Percentiles rank a stretch among this genome's conserved stretches.
These are phyloP conservation scores for Orthochromis malagaraziensis DNA, from an alignment of 2,113 vertebrate species.

Conservation along the genomic window DNA sequence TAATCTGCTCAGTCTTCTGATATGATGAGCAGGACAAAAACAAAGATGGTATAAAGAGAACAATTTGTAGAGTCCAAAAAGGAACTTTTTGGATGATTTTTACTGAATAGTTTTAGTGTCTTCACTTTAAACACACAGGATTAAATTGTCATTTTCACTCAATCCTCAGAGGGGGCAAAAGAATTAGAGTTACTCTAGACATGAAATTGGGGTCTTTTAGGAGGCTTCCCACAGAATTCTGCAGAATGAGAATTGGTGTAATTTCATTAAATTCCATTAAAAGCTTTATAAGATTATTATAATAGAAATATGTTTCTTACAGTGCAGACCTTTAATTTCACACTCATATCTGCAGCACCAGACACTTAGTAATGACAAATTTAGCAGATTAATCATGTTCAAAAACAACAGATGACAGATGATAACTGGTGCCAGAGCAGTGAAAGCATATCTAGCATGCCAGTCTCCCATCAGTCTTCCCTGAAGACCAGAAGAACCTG, in stretches of 20 bases:
- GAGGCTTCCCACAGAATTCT: neutral
- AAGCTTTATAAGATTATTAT: neutral
- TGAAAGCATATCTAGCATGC: neutral
- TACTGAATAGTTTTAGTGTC: neutral
- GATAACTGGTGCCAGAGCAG: neutral
- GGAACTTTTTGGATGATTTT: neutral
- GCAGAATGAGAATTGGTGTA: neutral
- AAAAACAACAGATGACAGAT: neutral
- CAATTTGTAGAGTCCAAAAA: neutral
- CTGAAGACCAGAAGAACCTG: neutral
- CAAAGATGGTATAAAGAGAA: neutral
- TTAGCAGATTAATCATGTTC: neutral
- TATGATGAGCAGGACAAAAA: neutral
- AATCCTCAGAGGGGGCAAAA: neutral
- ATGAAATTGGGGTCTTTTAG: neutral
- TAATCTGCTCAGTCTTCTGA: neutral
- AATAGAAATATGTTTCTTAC: neutral
- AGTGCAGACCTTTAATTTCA: neutral
- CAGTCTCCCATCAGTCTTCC: neutral
- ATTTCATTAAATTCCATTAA: constrained; percentile 9
- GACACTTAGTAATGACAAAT: neutral
- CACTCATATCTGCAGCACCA: neutral
- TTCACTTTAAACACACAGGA: neutral
- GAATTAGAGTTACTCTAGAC: neutral
- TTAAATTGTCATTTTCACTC: constrained; percentile 8